phyloP scores from a whole-genome alignment of 2,797 vertebrate species.

The Anolis apletophallus region DNA sequence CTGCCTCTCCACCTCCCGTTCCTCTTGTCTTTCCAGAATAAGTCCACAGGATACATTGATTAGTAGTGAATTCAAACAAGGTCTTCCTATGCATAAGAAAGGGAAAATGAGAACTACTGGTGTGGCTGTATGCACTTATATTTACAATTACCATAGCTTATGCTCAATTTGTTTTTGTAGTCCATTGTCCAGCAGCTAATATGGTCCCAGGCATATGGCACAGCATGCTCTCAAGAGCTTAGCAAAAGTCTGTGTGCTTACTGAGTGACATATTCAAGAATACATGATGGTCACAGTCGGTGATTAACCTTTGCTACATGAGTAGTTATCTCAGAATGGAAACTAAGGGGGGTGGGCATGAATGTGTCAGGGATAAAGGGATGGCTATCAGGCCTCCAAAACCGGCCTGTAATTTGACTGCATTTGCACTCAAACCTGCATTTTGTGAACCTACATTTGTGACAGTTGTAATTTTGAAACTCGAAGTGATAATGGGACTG shows the following conservation, averaged over 20 bases:
- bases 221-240: background rate
- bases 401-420: background rate
- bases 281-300: fast-evolving
- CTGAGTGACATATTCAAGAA: constrained; percentile 28
- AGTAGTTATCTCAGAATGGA: background rate
- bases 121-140: background rate
- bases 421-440: background rate
- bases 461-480: background rate
- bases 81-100: background rate
- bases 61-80: constrained; percentile 31
- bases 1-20: background rate
- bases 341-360: background rate
- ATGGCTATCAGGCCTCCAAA: background rate
- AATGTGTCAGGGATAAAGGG: background rate
- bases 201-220: background rate
- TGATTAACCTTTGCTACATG: constrained; percentile 22
- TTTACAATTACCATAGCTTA: constrained; percentile 32
- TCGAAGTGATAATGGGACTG: background rate
- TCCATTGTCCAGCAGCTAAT: constrained; percentile 32
- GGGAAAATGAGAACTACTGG: background rate
- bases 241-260: constrained; percentile 4
- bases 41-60: constrained; percentile 5
- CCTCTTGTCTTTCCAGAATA: background rate
- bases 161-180: background rate
- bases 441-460: background rate